Evolutionary conservation across 1,140 invertebrate species (phyloP), one percentile per base, ranked within the genome.

Genomic region (Spodoptera litura): DNA sequence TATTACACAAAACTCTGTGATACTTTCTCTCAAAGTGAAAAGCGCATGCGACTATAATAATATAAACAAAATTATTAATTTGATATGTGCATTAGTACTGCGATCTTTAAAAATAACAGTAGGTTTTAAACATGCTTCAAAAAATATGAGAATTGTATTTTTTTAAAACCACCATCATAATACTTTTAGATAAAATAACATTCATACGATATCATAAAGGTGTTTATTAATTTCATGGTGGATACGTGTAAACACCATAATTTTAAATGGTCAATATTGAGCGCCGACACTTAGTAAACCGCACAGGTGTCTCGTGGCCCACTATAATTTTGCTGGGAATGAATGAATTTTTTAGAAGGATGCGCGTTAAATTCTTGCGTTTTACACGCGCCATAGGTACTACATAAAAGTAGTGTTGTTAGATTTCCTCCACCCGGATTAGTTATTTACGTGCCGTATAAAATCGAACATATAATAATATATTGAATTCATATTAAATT

Each of bases 301-400:
- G 53, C 61, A 15, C 74, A 68, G 61, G 74, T 77, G 74, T 77
- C 61, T 25, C 51, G 51, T 38, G 35, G 25, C 15, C 61, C 62
- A 77, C 74, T 68, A 77, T 68, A 77, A 77, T 77, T 77, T 68
- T 66, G 61, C 74, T 44, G 52, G 59, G 62, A 66, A 38, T 56
- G 61, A 75, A 75, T 77, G 74, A 77, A 77, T 77, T 66, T 77
- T 77, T 77, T 66, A 77, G 62, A 77, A 61, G 62, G 74, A 77
- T 55, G 49, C 31, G 74, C 62, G 59, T 77, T 66, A 66, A 77
- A 77, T 77, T 55, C 74, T 56, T 44, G 61, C 52, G 61, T 77
- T 77, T 68, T 77, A 73, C 51, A 64, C 56, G 56, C 49, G 51
- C 72, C 52, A 58, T 25, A 44, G 38, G 38, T 44, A 74, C 49